Evolutionary conservation across 2,113 vertebrate genomes (phyloP).

Genomic region (Eudorcas thomsonii): DNA sequence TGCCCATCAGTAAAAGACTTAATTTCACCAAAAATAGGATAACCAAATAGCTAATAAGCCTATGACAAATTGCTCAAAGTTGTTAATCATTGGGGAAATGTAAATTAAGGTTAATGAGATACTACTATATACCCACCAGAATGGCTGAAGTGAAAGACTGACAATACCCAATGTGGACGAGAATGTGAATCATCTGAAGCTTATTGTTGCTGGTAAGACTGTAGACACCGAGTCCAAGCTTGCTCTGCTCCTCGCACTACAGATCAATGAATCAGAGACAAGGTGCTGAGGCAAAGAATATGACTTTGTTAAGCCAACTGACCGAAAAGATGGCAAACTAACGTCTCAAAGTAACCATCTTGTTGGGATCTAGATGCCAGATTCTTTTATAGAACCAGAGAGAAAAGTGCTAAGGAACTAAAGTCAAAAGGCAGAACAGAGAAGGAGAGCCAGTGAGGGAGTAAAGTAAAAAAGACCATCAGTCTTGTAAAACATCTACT

Average conservation of each 20-base stretch:
- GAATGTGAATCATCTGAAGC: not conserved
- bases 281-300: not conserved
- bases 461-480: not conserved
- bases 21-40: not conserved
- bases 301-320: not conserved
- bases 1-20: not conserved
- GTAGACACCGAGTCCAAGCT: not conserved
- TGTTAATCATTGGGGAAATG: not conserved
- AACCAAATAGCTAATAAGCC: not conserved
- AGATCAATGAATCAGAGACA: not conserved
- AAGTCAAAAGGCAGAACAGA: not conserved
- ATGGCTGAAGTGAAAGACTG: not conserved
- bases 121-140: not conserved
- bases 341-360: not conserved
- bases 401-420: not conserved
- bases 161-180: not conserved
- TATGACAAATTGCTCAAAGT: not conserved
- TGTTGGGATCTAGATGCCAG: not conserved
- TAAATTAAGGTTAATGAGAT: constrained; percentile 19
- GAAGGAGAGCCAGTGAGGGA: not conserved
- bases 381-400: not conserved
- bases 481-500: not conserved
- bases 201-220: not conserved
- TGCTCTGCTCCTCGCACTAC: not conserved
- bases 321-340: not conserved